These are phyloP conservation scores for Hippoglossus hippoglossus DNA, from an alignment of 2,797 vertebrate species.

Conservation along the genomic window DNA sequence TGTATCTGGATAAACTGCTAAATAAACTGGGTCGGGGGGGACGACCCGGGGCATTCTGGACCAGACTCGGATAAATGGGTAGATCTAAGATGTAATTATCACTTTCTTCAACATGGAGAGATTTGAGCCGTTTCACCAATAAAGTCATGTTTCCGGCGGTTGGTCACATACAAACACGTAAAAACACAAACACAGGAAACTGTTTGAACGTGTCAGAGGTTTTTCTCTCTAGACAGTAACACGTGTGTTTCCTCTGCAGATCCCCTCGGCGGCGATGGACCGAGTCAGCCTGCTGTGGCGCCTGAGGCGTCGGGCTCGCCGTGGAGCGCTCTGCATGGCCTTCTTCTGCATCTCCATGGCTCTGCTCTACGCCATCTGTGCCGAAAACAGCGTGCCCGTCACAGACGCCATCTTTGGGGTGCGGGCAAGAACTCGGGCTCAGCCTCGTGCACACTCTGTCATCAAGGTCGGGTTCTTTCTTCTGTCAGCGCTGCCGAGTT, in stretches of 20 bases:
- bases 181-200: no score
- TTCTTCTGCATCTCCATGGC: conserved; percentile 86
- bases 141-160: no score
- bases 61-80: no score
- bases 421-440: conserved; percentile 83
- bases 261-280: conserved; percentile 84
- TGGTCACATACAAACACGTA: no score
- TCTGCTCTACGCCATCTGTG: conserved; percentile 84
- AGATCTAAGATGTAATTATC: no score
- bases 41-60: no score
- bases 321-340: conserved; percentile 83
- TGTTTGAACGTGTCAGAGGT: no score
- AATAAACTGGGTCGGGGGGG: no score
- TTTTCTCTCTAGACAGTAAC: neutral
- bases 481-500: no score
- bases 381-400: conserved; percentile 86
- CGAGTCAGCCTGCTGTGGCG: conserved; percentile 85
- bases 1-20: no score
- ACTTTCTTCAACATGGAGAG: no score
- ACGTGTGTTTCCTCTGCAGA: conserved; percentile 57
- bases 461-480: conserved; percentile 71
- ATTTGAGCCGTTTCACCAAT: no score
- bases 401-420: conserved; percentile 87
- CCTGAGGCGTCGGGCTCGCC: conserved; percentile 82
- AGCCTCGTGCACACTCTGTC: conserved; percentile 78